phyloP scores from a whole-genome alignment of 1,140 invertebrate genomes.

The Drosophila tsacasi region DNA sequence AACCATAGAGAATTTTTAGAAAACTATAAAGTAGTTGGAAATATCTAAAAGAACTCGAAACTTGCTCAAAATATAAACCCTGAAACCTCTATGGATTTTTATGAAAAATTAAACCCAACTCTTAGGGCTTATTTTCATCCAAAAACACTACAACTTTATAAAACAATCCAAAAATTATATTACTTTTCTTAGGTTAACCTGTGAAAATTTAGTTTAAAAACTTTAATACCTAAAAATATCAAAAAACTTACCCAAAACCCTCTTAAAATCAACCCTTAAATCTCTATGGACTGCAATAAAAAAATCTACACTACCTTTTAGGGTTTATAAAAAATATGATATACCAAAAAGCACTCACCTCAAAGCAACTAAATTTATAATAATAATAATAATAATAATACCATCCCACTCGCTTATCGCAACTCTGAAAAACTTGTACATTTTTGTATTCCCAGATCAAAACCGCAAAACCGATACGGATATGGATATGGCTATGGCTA shows the following conservation, averaged over 20 bases:
- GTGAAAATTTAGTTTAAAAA: neutral
- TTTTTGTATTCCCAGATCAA: slow-evolving; percentile 11
- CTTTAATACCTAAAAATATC: neutral
- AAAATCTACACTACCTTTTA: neutral
- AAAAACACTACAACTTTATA: neutral
- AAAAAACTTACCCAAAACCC: neutral
- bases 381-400: neutral
- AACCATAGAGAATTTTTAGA: slow-evolving; percentile 14
- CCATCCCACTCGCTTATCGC: neutral
- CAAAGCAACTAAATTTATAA: neutral
- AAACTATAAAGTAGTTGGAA: neutral
- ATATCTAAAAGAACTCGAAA: neutral
- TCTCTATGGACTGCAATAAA: neutral
- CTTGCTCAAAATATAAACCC: neutral
- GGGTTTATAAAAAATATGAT: neutral
- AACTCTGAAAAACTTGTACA: neutral
- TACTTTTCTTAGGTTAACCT: slow-evolving; percentile 13
- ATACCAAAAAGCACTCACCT: neutral
- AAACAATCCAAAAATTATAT: neutral
- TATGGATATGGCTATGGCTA: slow-evolving; percentile 25
- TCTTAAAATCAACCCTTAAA: neutral
- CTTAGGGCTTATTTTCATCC: neutral
- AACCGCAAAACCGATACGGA: slow-evolving; percentile 28
- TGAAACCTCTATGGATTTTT: neutral
- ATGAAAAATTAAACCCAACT: neutral